Evolutionary conservation across 1,140 invertebrate genomes (phyloP), one percentile per base, ranked within the genome.

Genomic region (Atta cephalotes): DNA sequence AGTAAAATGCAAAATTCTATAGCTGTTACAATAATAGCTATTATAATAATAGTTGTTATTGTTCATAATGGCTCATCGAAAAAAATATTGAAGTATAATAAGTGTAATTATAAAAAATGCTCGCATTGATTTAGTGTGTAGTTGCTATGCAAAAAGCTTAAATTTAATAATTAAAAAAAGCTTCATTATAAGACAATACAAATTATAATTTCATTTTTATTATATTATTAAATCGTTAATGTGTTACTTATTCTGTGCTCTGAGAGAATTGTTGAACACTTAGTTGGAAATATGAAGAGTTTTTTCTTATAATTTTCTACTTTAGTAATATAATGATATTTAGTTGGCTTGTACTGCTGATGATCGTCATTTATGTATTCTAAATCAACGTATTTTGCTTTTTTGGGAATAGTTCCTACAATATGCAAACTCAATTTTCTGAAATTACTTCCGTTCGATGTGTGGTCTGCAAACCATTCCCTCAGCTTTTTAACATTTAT

Each of bases 401-500:
- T 82, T 6, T 21, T 65, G 53, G 85, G 49, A 68, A 21, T 25
- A 35, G 25, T 88, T 39, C 94, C 95, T 28, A 94, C 87, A 3
- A 95, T 96, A 92, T 98, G 97, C 9, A 97, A 93, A n/a, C 96
- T 97, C 3, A 97, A 91, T 93, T 98, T 97, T 68, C 96, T 96
- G 71, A 96, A 96, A 53, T 96, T 96, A 45, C 94, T 96, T 0
- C 96, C 96, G n/a, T 95, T 95, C 0, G 93, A 74, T 58, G 96
- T 96, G 89, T 97, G 96, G 3, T 96, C 92, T 0, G 96, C 91
- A 5, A 97, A 96, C 96, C 97, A 97, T 4, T 95, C 93, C 74
- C 94, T 95, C 4, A 98, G 92, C 62, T 97, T 96, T 0, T 95
- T 86, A 28, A 97, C 91, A 0, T 51, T 93, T 3, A 96, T 87